phyloP scores from a whole-genome alignment of 2,113 vertebrate species.

The Siphamia tubifer region DNA sequence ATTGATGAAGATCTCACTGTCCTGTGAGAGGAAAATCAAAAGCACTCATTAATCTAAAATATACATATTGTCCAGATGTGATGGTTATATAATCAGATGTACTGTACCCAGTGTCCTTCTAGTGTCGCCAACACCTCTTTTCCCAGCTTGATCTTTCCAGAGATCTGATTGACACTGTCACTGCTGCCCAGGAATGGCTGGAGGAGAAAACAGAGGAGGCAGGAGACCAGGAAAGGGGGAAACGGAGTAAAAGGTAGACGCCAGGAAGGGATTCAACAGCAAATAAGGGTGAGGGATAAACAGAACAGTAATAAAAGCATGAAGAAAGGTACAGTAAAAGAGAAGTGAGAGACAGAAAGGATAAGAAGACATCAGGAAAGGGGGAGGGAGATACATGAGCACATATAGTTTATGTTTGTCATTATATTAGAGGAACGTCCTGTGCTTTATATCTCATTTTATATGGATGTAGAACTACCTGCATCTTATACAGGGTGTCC shows the following conservation, averaged over 20 bases:
- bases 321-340: neutral
- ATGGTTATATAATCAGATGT: too few species aligned
- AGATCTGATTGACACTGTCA: constrained; percentile 95
- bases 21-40: constrained; percentile 72
- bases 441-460: neutral
- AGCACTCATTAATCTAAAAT: neutral
- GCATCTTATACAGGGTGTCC: too few species aligned
- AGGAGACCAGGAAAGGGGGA: neutral
- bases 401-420: neutral
- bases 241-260: neutral
- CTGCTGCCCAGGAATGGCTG: constrained; percentile 97
- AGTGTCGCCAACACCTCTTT: constrained; percentile 96
- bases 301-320: neutral
- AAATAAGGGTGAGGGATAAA: neutral
- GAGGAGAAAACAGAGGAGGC: constrained; percentile 40
- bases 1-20: constrained; percentile 95
- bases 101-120: constrained; percentile 98
- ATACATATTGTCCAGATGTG: too few species aligned
- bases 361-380: neutral
- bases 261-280: neutral
- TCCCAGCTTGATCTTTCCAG: constrained; percentile 95
- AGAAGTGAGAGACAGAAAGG: neutral
- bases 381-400: neutral
- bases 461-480: too few species aligned
- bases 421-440: neutral